Evolutionary conservation across 2,113 vertebrate species (phyloP), one percentile per base, ranked within the genome.

Genomic region (Polyodon spathula): DNA sequence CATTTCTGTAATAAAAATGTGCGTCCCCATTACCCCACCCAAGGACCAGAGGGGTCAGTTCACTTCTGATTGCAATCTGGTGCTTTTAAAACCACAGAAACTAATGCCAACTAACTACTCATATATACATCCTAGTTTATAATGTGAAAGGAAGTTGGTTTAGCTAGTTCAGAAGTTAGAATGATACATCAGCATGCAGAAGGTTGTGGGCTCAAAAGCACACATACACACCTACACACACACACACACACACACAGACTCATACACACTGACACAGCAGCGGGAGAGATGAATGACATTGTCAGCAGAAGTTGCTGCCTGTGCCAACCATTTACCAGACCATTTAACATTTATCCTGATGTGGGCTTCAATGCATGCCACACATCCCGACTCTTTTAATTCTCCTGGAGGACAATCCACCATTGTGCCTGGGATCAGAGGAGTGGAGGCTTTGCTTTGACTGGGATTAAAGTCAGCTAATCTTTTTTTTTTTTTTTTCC

Each of bases 311-410:
- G 46, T 14, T 10, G 46, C 46, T 12, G 46, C 7, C 11, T 65
- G 65, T 69, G 71, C 68, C 63, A 53, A 63, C 71, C 66, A 68
- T 74, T 68, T 72, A 81, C 78, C 80, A 82, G 82, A 76, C 79
- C 77, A 71, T 75, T 79, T 78, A 80, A 76, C 79, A 84, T 86
- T 73, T 81, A 85, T 86, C 78, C 60, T 70, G 66, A 64, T 56
- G 62, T 76, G 75, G 78, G 72, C 71, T 73, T 74, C 70, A 72
- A 68, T 70, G 27, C 54, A 46, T 54, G 40, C 56, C 40, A 8
- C 44, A 54, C 59, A 12, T 8, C 60, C 44, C 59, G 37, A 44
- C 10, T 17, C 27, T 15, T 41, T 15, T 59, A 64, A 70, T 58
- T 43, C 61, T 60, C 63, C 48, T 17, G n/a, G 46, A 56, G 61